Evolutionary conservation across 2,113 vertebrate species (phyloP).

Genomic region (Apteryx mantelli): DNA sequence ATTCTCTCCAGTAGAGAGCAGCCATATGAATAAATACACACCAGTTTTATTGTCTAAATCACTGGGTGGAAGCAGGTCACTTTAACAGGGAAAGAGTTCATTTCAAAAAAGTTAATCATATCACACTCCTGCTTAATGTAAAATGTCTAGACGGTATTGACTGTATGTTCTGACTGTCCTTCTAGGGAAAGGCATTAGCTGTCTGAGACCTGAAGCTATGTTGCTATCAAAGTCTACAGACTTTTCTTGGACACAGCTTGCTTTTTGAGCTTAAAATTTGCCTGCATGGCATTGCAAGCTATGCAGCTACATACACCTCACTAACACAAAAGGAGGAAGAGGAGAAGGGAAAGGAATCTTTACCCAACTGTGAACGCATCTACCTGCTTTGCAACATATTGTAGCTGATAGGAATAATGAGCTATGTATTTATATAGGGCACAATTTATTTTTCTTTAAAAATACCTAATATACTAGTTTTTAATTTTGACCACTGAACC

Average conservation of each 20-base stretch:
- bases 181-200: not conserved
- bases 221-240: not conserved
- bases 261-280: not conserved
- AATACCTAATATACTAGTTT: not conserved
- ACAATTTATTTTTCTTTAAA: not conserved
- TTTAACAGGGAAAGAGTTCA: not conserved
- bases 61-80: not conserved
- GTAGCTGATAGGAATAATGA: not conserved
- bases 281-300: rapidly evolving
- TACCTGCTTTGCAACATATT: not conserved
- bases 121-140: not conserved
- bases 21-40: rapidly evolving
- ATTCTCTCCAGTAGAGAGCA: not conserved
- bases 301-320: not conserved
- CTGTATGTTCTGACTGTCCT: not conserved
- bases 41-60: not conserved
- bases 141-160: not conserved
- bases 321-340: not conserved
- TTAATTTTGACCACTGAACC: not conserved
- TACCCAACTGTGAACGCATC: not conserved
- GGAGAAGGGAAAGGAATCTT: not conserved
- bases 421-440: not conserved
- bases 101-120: not conserved
- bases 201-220: not conserved
- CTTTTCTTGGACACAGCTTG: not conserved